Conservation (phyloP, 92 coral and sea anemone genomes). For the Parazoanthus swiftii region DNA sequence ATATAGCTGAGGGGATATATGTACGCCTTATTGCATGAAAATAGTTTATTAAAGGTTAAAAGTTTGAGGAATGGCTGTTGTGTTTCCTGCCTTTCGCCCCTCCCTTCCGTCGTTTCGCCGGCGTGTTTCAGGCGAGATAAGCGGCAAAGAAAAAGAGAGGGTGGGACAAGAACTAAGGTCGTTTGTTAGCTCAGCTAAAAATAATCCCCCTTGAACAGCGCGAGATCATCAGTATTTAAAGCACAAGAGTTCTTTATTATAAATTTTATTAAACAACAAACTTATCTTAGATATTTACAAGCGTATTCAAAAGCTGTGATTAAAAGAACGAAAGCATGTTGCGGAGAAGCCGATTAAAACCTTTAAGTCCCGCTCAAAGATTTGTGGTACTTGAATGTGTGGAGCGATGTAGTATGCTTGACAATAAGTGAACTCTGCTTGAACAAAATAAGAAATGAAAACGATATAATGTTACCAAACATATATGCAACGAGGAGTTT, state of each 20-base stretch:
- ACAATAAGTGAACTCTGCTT: neutral
- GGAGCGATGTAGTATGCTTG: no score
- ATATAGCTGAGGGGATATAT: neutral
- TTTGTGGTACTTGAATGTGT: neutral
- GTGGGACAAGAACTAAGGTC: neutral
- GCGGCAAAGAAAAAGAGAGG: neutral
- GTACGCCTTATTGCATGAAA: neutral
- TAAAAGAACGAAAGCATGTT: neutral
- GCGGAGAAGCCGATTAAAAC: neutral
- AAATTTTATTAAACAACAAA: slow-evolving; percentile 31
- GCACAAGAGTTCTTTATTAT: slow-evolving; percentile 1
- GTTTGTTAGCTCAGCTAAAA: slow-evolving; percentile 20
- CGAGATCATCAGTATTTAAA: neutral
- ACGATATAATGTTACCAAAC: neutral
- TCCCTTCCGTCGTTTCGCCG: slow-evolving; percentile 40
- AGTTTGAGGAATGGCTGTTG: slow-evolving; percentile 13
- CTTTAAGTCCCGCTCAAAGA: slow-evolving; percentile 16
- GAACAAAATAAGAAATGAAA: neutral
- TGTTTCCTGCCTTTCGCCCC: slow-evolving; percentile 20
- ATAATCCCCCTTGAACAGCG: neutral
- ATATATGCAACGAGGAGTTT: neutral
- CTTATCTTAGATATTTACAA: slow-evolving; percentile 12
- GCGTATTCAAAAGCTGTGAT: neutral
- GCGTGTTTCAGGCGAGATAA: slow-evolving; percentile 24
- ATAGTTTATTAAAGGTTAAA: slow-evolving; percentile 29